Conservation (phyloP, 2,113 vertebrate species). For the Mustelus asterias region DNA sequence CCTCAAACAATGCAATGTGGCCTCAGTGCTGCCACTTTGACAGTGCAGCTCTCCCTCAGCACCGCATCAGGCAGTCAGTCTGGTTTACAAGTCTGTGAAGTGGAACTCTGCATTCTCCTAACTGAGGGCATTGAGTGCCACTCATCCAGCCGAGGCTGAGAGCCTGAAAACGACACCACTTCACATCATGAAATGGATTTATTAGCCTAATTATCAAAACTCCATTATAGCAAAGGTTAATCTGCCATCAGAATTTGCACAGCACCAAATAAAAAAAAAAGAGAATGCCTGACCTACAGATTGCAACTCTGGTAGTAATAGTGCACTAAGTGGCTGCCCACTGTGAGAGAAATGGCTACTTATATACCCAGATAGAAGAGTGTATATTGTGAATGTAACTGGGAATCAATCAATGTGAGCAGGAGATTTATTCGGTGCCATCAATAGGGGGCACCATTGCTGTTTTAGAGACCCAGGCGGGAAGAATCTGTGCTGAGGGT, state of each 20-base stretch:
- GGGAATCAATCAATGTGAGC: neutral
- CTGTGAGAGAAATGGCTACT: neutral
- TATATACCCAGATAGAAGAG: neutral
- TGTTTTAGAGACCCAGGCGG: neutral
- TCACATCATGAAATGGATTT: neutral
- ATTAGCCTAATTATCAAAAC: neutral
- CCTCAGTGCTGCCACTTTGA: too few relatives aligned
- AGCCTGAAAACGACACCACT: neutral
- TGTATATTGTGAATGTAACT: neutral
- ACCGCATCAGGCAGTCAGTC: neutral
- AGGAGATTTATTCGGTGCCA: neutral
- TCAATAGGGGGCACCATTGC: constrained; percentile 21
- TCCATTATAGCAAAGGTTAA: neutral
- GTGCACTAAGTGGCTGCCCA: neutral
- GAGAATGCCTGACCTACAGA: neutral
- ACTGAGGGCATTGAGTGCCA: neutral
- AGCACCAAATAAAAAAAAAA: neutral
- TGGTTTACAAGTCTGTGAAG: neutral
- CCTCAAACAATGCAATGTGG: too few relatives aligned
- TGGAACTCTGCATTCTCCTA: neutral
- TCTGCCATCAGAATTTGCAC: neutral
- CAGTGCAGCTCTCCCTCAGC: neutral
- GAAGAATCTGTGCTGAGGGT: neutral
- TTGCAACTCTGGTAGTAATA: neutral
- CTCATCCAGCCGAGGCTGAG: neutral